phyloP scores from a whole-genome alignment of 2,797 vertebrate species.

The Synanceia verrucosa region DNA sequence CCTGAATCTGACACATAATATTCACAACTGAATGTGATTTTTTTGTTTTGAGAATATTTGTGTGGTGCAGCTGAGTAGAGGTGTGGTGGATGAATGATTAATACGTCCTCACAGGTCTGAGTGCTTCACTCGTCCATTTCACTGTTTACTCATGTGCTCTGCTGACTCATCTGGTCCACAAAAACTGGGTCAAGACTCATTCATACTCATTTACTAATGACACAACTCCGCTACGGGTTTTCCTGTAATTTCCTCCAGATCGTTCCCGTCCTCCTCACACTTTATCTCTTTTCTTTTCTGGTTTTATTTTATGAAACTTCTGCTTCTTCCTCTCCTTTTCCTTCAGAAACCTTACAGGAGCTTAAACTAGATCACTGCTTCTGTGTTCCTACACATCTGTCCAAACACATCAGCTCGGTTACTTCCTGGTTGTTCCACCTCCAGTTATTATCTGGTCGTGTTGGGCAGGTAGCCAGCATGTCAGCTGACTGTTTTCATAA shows the following conservation, averaged over 20 bases:
- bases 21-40: too few relatives aligned
- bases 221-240: background rate
- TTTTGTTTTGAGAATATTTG: too few relatives aligned
- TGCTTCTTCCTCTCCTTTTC: background rate
- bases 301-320: background rate
- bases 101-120: background rate
- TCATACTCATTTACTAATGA: background rate
- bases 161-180: constrained; percentile 69
- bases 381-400: too few relatives aligned
- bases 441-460: background rate
- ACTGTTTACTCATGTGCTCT: constrained; percentile 41
- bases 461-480: too few relatives aligned
- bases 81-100: background rate
- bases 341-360: too few relatives aligned
- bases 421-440: background rate
- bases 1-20: too few relatives aligned
- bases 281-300: background rate
- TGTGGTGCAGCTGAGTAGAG: background rate
- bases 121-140: constrained; percentile 11
- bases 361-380: too few relatives aligned
- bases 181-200: constrained; percentile 19
- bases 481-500: background rate
- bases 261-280: too few relatives aligned
- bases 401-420: too few relatives aligned
- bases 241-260: background rate